Conservation (phyloP, 2,888 invertebrate genomes). For the Stomorhina lunata region DNA sequence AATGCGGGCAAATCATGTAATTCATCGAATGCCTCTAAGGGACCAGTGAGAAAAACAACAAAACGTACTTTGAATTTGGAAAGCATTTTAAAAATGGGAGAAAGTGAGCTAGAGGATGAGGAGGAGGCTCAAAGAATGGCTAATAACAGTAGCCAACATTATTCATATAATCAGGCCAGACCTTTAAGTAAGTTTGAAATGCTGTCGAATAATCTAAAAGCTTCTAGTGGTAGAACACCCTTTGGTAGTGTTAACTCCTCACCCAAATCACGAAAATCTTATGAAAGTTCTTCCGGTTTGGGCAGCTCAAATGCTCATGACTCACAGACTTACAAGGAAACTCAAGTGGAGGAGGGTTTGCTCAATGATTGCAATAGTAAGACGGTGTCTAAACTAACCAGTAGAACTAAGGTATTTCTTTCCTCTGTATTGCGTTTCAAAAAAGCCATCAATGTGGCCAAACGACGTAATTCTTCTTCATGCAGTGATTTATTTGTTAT, state of each 20-base stretch:
- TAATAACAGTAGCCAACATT: not conserved
- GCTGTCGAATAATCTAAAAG: slow-evolving; percentile 67
- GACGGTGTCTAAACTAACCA: slow-evolving; percentile 77
- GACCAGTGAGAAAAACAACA: slow-evolving; percentile 72
- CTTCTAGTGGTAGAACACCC: slow-evolving; percentile 54
- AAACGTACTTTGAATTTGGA: slow-evolving; percentile 77
- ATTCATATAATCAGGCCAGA: slow-evolving; percentile 31
- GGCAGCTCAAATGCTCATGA: slow-evolving; percentile 26
- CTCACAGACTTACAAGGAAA: not conserved
- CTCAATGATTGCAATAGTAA: slow-evolving; percentile 73
- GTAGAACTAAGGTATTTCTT: slow-evolving; percentile 77
- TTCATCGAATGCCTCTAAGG: slow-evolving; percentile 52
- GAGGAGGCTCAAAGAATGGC: slow-evolving; percentile 72
- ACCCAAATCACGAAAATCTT: slow-evolving; percentile 72
- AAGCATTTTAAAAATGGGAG: slow-evolving; percentile 78
- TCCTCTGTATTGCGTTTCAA: slow-evolving; percentile 78
- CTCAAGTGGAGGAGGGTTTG: slow-evolving; percentile 62
- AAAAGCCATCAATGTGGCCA: slow-evolving; percentile 75
- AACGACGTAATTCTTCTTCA: slow-evolving; percentile 77
- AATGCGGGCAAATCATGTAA: slow-evolving; percentile 32
- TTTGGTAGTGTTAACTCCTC: slow-evolving; percentile 70
- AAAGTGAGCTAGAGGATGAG: slow-evolving; percentile 80
- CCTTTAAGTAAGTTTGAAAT: slow-evolving; percentile 73
- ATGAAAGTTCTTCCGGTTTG: slow-evolving; percentile 66
- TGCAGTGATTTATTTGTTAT: slow-evolving; percentile 80